Evolutionary conservation across 2,797 vertebrate genomes (phyloP).

Genomic region (Lutra lutra): DNA sequence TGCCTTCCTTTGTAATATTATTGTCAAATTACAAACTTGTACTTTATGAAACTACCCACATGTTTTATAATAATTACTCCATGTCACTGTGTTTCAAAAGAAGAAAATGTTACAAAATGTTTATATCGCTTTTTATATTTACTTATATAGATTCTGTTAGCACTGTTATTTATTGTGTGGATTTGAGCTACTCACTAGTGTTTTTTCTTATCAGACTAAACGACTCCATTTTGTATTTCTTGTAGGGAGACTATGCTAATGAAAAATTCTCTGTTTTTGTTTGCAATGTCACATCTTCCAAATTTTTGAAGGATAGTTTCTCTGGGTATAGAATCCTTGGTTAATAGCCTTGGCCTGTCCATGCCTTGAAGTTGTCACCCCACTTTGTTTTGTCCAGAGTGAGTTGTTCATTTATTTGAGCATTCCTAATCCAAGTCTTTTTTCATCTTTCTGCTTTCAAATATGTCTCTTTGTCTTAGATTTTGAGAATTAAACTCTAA

Average conservation of each 20-base stretch:
- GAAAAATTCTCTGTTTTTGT: neutral
- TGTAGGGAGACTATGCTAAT: neutral
- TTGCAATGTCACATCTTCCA: neutral
- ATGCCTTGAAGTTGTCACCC: neutral
- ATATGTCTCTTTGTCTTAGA: neutral
- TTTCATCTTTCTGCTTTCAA: neutral
- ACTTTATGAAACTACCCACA: neutral
- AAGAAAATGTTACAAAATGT: neutral
- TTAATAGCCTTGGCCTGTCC: neutral
- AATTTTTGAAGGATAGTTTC: neutral
- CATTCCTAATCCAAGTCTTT: neutral
- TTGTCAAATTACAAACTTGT: neutral
- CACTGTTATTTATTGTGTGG: neutral
- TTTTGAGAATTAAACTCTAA: neutral
- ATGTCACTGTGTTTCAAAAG: neutral
- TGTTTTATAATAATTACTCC: neutral
- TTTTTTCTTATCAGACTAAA: neutral
- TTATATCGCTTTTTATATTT: neutral
- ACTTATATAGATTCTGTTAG: neutral
- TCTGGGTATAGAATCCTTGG: neutral
- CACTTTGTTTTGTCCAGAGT: neutral
- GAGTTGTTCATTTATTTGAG: neutral
- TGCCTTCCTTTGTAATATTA: neutral
- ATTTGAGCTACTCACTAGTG: neutral
- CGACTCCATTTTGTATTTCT: neutral